phyloP scores from a whole-genome alignment of 2,113 vertebrate species.

The Sprattus sprattus region DNA sequence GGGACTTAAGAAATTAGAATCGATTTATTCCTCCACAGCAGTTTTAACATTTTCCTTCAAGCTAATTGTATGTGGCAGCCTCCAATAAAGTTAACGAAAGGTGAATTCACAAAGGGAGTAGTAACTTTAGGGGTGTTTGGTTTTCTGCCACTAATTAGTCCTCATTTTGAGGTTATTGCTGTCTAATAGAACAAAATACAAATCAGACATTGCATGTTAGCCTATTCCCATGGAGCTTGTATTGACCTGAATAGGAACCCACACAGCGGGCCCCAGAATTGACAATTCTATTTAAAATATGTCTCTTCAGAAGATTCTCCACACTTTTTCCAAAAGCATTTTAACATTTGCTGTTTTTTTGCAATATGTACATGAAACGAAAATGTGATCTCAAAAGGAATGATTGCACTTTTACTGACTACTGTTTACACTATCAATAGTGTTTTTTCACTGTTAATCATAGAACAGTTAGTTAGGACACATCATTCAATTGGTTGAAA shows the following conservation, averaged over 20 bases:
- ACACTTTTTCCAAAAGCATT: not conserved
- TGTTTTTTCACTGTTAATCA: too few species aligned
- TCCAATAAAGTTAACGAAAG: conserved; percentile 43
- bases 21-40: conserved; percentile 58
- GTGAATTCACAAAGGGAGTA: conserved; percentile 42
- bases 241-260: not conserved
- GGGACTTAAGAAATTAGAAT: conserved; percentile 65
- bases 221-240: not conserved
- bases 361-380: not conserved
- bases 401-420: too few species aligned
- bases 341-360: not conserved
- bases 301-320: not conserved
- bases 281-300: not conserved
- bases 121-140: conserved; percentile 44
- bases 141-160: conserved; percentile 18
- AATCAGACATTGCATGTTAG: not conserved
- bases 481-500: too few species aligned
- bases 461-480: too few species aligned
- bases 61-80: conserved; percentile 63
- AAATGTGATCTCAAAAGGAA: not conserved
- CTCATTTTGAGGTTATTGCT: not conserved
- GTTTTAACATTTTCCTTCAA: conserved; percentile 60
- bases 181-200: conserved; percentile 3
- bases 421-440: too few species aligned
- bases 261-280: not conserved